phyloP scores from a whole-genome alignment of 2,888 invertebrate genomes.

The Panzeria rudis region DNA sequence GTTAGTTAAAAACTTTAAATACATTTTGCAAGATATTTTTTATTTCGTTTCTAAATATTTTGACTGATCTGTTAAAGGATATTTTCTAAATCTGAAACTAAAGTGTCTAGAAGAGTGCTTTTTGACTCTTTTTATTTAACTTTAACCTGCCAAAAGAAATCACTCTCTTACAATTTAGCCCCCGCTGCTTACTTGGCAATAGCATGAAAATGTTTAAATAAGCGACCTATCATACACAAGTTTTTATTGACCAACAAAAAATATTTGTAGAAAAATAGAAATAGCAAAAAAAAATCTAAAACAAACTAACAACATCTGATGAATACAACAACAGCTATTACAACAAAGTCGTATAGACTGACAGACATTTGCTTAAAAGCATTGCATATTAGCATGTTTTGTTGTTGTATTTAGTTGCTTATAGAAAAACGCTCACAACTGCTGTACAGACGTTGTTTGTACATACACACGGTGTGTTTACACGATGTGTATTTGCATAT shows the following conservation, averaged over 20 bases:
- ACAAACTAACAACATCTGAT: constrained; percentile 16
- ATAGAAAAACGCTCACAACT: constrained; percentile 28
- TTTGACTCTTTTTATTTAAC: no score
- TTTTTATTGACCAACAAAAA: constrained; percentile 73
- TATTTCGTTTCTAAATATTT: no score
- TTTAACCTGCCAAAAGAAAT: background rate
- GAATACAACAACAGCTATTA: constrained; percentile 40
- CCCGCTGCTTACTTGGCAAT: background rate
- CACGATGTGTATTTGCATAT: background rate
- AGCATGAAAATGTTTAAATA: constrained; percentile 64
- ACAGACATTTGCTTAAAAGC: constrained; percentile 36
- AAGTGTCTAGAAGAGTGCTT: no score
- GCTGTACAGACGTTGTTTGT: constrained; percentile 5
- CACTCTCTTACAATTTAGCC: constrained; percentile 21
- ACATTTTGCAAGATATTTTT: no score
- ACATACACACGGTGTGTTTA: background rate
- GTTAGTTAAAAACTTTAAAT: no score
- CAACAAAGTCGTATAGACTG: constrained; percentile 27
- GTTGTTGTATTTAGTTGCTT: constrained; percentile 24
- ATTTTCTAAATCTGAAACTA: no score
- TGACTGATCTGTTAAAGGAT: no score
- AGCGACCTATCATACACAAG: constrained; percentile 74
- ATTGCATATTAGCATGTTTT: constrained; percentile 37
- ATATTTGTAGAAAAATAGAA: constrained; percentile 21
- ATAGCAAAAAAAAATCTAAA: constrained; percentile 27